Evolutionary conservation across 2,888 invertebrate species (phyloP).

Genomic region (Vannuccia rotundouncinata): DNA sequence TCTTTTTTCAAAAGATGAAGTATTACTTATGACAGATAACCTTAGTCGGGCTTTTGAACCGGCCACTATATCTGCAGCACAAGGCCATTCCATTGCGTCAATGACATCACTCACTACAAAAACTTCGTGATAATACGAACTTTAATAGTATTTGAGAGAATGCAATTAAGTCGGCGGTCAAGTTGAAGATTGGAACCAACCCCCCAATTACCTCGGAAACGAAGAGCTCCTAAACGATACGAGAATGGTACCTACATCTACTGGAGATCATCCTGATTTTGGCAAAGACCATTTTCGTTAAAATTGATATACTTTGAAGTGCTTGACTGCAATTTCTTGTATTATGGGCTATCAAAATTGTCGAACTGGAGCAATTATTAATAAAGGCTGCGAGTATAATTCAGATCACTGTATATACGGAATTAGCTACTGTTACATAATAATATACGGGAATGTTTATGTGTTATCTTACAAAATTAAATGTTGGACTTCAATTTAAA

Average conservation of each 20-base stretch:
- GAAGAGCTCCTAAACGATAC: background rate
- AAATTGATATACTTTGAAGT: constrained; percentile 12
- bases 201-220: constrained; percentile 15
- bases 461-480: no score
- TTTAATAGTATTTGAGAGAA: background rate
- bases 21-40: no score
- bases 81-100: background rate
- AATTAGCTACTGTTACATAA: no score
- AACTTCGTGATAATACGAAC: background rate
- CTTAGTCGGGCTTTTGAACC: no score
- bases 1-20: no score
- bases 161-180: background rate
- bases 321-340: background rate
- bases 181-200: constrained; percentile 3
- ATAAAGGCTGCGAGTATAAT: no score
- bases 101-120: constrained; percentile 6
- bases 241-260: constrained; percentile 6
- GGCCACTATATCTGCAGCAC: constrained; percentile 19
- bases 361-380: background rate
- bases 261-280: no score
- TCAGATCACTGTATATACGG: no score
- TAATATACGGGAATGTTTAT: no score
- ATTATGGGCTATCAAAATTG: constrained; percentile 3
- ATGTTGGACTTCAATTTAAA: no score
- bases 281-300: constrained; percentile 8